Percentiles rank a stretch among this genome's conserved stretches.
Conservation (phyloP, 1,140 invertebrate species). For the Aphis gossypii region DNA sequence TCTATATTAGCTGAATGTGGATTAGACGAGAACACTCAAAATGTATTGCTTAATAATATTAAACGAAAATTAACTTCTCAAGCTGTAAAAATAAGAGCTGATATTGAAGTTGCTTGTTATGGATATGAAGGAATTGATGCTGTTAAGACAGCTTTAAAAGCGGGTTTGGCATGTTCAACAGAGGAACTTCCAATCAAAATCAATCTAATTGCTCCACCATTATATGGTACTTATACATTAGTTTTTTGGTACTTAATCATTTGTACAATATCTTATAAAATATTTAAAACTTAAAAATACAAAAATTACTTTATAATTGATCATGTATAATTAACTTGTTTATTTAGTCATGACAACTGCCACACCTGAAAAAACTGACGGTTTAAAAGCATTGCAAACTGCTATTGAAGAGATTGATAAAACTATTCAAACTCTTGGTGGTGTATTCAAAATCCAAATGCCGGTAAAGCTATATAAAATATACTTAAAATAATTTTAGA, state of each 20-base stretch:
- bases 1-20: slow-evolving; percentile 95
- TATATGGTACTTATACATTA: slow-evolving; percentile 75
- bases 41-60: slow-evolving; percentile 93
- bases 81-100: slow-evolving; percentile 96
- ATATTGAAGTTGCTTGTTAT: slow-evolving; percentile 98
- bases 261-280: neutral
- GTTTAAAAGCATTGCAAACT: slow-evolving; percentile 85
- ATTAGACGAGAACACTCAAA: slow-evolving; percentile 90
- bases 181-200: slow-evolving; percentile 97
- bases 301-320: neutral
- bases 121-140: slow-evolving; percentile 99
- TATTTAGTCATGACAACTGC: slow-evolving; percentile 94
- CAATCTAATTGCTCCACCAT: slow-evolving; percentile 97
- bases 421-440: slow-evolving; percentile 83
- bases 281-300: neutral
- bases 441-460: slow-evolving; percentile 95
- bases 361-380: slow-evolving; percentile 94
- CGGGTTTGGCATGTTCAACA: slow-evolving; percentile 91
- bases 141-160: slow-evolving; percentile 90
- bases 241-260: neutral
- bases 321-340: slow-evolving; percentile 7
- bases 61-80: slow-evolving; percentile 96
- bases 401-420: slow-evolving; percentile 88
- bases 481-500: neutral
- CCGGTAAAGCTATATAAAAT: slow-evolving; percentile 74